Base-by-base conservation (phyloP, 1,140 invertebrate species). In the Drosophila persimilis region DNA sequence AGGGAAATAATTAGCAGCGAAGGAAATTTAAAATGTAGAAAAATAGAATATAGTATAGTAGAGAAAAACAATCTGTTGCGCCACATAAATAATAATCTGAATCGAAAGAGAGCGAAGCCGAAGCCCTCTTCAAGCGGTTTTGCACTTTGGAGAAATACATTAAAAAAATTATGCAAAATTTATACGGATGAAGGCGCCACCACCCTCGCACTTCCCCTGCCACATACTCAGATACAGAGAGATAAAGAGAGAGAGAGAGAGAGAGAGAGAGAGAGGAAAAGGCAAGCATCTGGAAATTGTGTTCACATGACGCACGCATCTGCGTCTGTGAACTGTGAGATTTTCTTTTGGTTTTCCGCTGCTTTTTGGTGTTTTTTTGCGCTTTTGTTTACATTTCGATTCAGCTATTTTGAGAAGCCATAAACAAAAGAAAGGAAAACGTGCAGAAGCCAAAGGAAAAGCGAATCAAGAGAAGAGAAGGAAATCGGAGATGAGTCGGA, bases 401-500 rank as follows among this genome's bases (percentile, higher is more conserved):
- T 76, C 78, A 75, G 81, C 83, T 86, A 86, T 86, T 86, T 86
- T 88, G 77, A 70, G 83, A 86, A 86, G 78, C 83, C 78, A 86
- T 86, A 88, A 86, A 86, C 81, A 86, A 86, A 85, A 60, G 77
- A 85, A 84, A 85, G 67, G 64, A 66, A 77, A 80, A 86, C 77
- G 83, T 65, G 77, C 77, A 66, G 65, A 74, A 65, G 47, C 51
- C 62, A 22, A 22, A 44, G 73, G 13, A 52, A 46, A 22, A 55
- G 46, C 39, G 35, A 39, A 39, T 39, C 31, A 9, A 35, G 9
- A 4, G 11, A 26, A 26, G 3, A 13, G 35, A 29, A 46, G 50
- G 43, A 70, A 71, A 76, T 39, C 17, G 45, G 51, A 69, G 45
- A 29, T 24, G 63, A 76, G 69, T 81, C 83, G 62, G 73, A 65